These are phyloP conservation scores for Drosophila merina DNA, from an alignment of 2,888 invertebrate species.

Conservation along the genomic window DNA sequence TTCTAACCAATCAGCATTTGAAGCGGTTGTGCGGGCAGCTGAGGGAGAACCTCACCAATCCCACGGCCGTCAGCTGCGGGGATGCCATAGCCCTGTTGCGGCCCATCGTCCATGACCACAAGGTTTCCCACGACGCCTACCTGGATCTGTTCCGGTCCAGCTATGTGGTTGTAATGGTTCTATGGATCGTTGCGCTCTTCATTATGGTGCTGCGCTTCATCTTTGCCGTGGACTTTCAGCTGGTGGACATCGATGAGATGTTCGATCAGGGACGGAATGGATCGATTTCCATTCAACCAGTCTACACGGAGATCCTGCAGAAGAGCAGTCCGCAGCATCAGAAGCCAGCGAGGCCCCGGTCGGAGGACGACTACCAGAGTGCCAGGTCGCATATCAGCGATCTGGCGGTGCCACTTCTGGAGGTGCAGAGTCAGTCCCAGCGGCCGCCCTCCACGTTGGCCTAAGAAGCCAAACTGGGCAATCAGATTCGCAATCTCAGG, in stretches of 20 bases:
- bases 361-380: conserved; percentile 81
- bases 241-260: conserved; percentile 75
- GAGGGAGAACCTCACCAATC: conserved; percentile 68
- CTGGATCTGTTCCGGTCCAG: conserved; percentile 72
- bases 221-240: conserved; percentile 80
- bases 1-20: conserved; percentile 73
- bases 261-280: conserved; percentile 51
- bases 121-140: conserved; percentile 70
- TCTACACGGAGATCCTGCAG: conserved; percentile 63
- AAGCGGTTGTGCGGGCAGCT: conserved; percentile 72
- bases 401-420: conserved; percentile 69
- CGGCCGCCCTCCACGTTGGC: conserved; percentile 42
- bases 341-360: conserved; percentile 57
- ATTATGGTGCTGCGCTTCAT: conserved; percentile 78
- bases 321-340: conserved; percentile 61
- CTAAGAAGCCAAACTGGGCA: conserved; percentile 24
- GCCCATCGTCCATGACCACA: conserved; percentile 72
- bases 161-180: conserved; percentile 67
- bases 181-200: conserved; percentile 77
- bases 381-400: conserved; percentile 80
- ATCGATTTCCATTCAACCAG: conserved; percentile 41
- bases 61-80: conserved; percentile 76
- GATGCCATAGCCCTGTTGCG: conserved; percentile 78
- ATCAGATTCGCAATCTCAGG: conserved; percentile 68
- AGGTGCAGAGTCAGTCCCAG: conserved; percentile 33